phyloP scores from a whole-genome alignment of 30 jellyfish, hydroid and myxozoan genomes.

The Mastigias papua region DNA sequence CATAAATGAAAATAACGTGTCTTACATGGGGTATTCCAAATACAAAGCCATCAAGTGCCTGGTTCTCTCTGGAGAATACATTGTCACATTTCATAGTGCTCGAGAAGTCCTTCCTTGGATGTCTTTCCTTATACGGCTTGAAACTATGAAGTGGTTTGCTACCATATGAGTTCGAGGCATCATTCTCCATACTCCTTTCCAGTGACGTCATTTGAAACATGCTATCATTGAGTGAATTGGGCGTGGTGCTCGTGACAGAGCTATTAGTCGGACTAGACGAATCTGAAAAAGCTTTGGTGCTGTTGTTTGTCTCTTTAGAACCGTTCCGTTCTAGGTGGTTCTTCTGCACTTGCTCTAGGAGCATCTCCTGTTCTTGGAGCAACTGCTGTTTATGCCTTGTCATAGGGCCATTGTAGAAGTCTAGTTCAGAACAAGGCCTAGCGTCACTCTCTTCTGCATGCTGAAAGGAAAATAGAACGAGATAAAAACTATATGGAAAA shows the following conservation, averaged over 20 bases:
- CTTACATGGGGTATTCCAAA: constrained; percentile 77
- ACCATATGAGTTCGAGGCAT: neutral
- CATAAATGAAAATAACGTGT: neutral
- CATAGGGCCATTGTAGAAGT: constrained; percentile 98
- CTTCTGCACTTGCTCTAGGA: constrained; percentile 90
- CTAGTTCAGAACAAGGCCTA: constrained; percentile 89
- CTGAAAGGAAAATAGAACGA: neutral
- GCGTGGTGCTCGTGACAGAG: constrained; percentile 40
- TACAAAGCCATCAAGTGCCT: constrained; percentile 64
- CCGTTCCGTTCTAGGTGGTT: constrained; percentile 41
- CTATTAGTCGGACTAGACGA: constrained; percentile 55
- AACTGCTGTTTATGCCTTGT: constrained; percentile 98
- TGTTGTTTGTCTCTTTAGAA: constrained; percentile 33
- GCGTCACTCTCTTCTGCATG: constrained; percentile 88
- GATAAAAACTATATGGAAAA: too few relatives aligned
- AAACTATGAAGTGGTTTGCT: constrained; percentile 30
- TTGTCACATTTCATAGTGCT: constrained; percentile 14
- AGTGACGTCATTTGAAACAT: constrained; percentile 24
- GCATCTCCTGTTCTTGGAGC: constrained; percentile 97
- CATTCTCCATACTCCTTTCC: constrained; percentile 18
- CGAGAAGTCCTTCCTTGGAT: constrained; percentile 14
- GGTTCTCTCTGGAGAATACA: neutral
- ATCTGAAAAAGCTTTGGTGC: constrained; percentile 19
- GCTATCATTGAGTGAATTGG: constrained; percentile 36
- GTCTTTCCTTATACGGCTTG: constrained; percentile 25